These are phyloP conservation scores for Cephonodes hylas DNA, from an alignment of 2,888 invertebrate genomes.

Conservation along the genomic window DNA sequence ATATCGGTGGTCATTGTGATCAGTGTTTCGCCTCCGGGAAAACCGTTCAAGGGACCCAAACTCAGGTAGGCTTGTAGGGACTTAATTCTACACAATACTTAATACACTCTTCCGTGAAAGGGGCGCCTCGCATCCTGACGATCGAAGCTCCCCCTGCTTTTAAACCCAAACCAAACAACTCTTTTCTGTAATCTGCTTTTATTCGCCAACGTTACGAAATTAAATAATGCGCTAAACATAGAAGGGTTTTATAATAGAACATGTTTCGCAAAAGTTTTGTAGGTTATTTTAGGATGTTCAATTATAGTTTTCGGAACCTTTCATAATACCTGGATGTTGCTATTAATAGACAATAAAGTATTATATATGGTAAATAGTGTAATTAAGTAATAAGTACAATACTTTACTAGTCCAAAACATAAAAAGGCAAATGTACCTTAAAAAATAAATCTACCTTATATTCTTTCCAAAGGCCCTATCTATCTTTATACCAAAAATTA, in stretches of 20 bases:
- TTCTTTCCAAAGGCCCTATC: too few species aligned
- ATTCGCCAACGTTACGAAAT: conserved; percentile 18
- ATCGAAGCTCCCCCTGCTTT: conserved; percentile 23
- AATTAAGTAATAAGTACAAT: too few species aligned
- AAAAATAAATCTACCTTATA: too few species aligned
- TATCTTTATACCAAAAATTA: too few species aligned
- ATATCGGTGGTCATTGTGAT: conserved; percentile 21
- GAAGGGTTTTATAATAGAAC: not conserved
- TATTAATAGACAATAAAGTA: too few species aligned
- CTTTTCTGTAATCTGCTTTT: conserved; percentile 16
- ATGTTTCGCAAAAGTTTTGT: not conserved
- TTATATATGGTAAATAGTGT: too few species aligned
- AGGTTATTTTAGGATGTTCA: not conserved
- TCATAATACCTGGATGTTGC: too few species aligned
- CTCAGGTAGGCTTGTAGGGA: conserved; percentile 24
- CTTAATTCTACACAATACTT: conserved; percentile 15
- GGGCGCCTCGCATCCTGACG: conserved; percentile 22
- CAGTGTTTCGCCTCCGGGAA: conserved; percentile 20
- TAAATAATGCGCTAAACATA: conserved; percentile 1
- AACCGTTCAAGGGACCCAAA: conserved; percentile 19
- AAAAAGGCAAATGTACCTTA: too few species aligned
- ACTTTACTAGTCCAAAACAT: too few species aligned
- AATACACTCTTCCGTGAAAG: conserved; percentile 22
- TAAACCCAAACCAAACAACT: not conserved
- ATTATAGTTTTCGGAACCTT: too few species aligned